These are phyloP conservation scores for Macrosiphum euphorbiae DNA, from an alignment of 2,888 invertebrate genomes.

Conservation along the genomic window DNA sequence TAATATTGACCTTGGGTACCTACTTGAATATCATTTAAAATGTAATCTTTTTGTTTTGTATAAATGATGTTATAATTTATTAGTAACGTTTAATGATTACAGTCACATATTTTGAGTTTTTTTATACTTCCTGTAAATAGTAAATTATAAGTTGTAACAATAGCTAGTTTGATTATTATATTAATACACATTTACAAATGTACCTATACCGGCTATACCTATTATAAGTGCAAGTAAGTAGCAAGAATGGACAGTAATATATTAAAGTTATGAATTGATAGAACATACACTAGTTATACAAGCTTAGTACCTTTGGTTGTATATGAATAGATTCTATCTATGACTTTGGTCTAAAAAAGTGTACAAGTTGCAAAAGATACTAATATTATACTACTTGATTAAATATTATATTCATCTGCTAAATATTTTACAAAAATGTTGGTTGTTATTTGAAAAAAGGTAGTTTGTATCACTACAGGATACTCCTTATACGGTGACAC, in stretches of 20 bases:
- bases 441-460: too few relatives aligned
- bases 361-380: too few relatives aligned
- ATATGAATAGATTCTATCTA: not conserved
- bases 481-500: too few relatives aligned
- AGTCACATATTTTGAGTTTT: constrained; percentile 34
- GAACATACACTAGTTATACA: not conserved
- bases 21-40: not conserved
- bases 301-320: not conserved
- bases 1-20: constrained; percentile 21
- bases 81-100: constrained; percentile 1
- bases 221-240: not conserved
- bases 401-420: too few relatives aligned
- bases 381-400: too few relatives aligned
- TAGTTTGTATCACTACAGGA: too few relatives aligned
- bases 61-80: not conserved
- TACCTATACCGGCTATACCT: too few relatives aligned
- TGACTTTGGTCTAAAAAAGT: too few relatives aligned
- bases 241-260: not conserved
- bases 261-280: not conserved
- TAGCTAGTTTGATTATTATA: not conserved
- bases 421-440: too few relatives aligned
- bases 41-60: not conserved
- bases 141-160: constrained; percentile 23
- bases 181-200: not conserved
- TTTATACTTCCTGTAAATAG: constrained; percentile 32